Percentiles rank a stretch among this genome's conserved stretches.
Evolutionary conservation across 2,797 vertebrate genomes (phyloP).

Genomic region (Sebastes reedi): DNA sequence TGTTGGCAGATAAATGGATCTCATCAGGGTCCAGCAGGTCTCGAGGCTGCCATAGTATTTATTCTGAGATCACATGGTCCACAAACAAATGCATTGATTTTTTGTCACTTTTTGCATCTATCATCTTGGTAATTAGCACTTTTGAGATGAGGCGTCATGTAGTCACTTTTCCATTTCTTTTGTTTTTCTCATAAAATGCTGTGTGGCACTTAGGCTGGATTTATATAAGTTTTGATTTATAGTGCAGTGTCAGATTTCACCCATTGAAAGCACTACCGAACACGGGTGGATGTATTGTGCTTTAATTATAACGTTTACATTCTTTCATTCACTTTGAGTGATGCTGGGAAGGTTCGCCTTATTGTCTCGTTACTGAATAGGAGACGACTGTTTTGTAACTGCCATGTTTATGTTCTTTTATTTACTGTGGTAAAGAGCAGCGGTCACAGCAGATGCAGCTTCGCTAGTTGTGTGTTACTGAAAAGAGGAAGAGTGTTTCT

Average conservation of each 20-base stretch:
- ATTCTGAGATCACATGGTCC: conserved; percentile 1
- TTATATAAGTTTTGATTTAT: background rate
- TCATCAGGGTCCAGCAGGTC: conserved; percentile 19
- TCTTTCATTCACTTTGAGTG: background rate
- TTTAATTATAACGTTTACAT: background rate
- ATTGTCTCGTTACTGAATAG: background rate
- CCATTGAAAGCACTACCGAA: background rate
- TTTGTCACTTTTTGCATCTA: background rate
- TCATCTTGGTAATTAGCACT: background rate
- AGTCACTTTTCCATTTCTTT: background rate
- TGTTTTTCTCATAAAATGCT: background rate
- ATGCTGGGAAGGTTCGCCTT: background rate
- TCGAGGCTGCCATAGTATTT: background rate
- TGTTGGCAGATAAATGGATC: conserved; percentile 39
- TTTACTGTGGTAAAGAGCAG: background rate
- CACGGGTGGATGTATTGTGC: background rate
- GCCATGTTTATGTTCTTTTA: background rate
- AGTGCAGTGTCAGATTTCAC: background rate
- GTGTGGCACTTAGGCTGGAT: background rate
- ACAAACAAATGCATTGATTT: background rate
- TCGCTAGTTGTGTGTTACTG: background rate
- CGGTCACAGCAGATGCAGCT: background rate
- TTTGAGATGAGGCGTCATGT: background rate
- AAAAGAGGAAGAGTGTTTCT: background rate
- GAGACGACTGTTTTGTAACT: background rate